Percentiles rank a stretch among this genome's conserved stretches.
These are phyloP conservation scores for Fulica atra DNA, from an alignment of 2,113 vertebrate genomes.

Conservation along the genomic window DNA sequence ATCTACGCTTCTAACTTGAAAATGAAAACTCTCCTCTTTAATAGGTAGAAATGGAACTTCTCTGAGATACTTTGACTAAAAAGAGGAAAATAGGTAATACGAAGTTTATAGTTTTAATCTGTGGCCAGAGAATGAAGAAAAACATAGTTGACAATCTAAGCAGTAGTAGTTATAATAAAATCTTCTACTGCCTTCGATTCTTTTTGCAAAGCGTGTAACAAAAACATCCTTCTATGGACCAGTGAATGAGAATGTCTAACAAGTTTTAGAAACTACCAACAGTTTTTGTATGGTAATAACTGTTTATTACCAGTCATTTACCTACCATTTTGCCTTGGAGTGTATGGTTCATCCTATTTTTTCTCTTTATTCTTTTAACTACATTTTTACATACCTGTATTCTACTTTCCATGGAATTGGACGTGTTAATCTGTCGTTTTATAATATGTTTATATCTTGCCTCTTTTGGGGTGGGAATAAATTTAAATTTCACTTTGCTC, in stretches of 20 bases:
- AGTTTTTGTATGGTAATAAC: background rate
- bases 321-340: background rate
- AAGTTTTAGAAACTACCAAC: background rate
- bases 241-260: background rate
- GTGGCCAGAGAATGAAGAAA: background rate
- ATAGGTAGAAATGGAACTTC: background rate
- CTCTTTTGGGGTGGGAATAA: background rate
- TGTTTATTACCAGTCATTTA: background rate
- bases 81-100: background rate
- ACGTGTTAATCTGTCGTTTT: conserved; percentile 9
- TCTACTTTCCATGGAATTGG: conserved; percentile 38
- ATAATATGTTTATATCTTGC: conserved; percentile 37
- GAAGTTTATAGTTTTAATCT: background rate
- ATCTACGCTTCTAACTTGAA: background rate
- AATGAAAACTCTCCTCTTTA: background rate
- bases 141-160: background rate
- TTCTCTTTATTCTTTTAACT: conserved; percentile 18
- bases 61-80: background rate
- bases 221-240: background rate
- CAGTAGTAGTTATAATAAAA: background rate
- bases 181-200: background rate
- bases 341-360: background rate
- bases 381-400: background rate
- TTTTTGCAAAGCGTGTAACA: background rate
- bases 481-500: conserved; percentile 2